phyloP scores from a whole-genome alignment of 2,113 vertebrate species.

The Pao palembangensis region DNA sequence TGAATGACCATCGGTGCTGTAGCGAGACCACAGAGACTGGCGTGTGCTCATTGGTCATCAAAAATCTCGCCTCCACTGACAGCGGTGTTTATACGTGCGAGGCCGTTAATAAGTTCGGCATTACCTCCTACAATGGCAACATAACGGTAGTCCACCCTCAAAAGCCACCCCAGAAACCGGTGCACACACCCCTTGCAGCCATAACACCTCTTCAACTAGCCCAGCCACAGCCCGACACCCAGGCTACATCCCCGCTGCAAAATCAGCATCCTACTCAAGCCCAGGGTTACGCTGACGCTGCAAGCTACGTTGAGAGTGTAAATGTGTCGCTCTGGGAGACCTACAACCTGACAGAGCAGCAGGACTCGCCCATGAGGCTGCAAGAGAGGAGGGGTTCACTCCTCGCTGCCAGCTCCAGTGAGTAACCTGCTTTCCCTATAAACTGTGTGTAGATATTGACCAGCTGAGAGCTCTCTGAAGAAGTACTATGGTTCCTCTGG shows the following conservation, averaged over 20 bases:
- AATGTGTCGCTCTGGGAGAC: constrained; percentile 64
- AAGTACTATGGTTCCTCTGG: too few relatives aligned
- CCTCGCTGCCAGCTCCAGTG: constrained; percentile 67
- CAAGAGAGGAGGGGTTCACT: constrained; percentile 64
- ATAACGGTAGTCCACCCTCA: constrained; percentile 69
- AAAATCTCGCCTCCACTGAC: constrained; percentile 76
- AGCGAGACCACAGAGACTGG: constrained; percentile 77
- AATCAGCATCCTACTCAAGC: background rate
- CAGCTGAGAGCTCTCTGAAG: too few relatives aligned
- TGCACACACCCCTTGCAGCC: constrained; percentile 41
- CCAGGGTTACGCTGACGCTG: constrained; percentile 41
- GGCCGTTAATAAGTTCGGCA: constrained; percentile 83
- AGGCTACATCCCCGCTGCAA: constrained; percentile 11
- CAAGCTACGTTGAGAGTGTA: constrained; percentile 64
- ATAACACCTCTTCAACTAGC: constrained; percentile 61
- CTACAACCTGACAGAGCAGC: constrained; percentile 66
- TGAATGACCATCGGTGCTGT: constrained; percentile 70
- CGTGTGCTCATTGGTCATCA: constrained; percentile 81
- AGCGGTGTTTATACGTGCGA: constrained; percentile 86
- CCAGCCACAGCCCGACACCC: constrained; percentile 14
- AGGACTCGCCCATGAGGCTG: constrained; percentile 36
- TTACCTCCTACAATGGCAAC: constrained; percentile 81
- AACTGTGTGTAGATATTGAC: too few relatives aligned
- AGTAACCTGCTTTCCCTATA: constrained; percentile 15
- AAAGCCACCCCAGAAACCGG: constrained; percentile 40